These are phyloP conservation scores for Pollenia amentaria DNA, from an alignment of 2,888 invertebrate species.

Conservation along the genomic window DNA sequence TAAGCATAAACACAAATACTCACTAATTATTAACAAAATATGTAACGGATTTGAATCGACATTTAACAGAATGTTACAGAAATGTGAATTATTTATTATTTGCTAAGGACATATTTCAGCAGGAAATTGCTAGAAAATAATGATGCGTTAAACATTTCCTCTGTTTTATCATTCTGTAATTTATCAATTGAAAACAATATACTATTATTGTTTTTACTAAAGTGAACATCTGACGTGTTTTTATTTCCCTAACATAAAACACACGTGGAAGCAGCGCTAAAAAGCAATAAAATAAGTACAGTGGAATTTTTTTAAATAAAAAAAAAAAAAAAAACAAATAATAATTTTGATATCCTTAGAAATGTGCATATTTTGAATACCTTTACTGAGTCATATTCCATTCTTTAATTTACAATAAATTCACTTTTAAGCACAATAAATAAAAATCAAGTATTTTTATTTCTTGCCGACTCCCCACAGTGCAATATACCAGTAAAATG, in stretches of 20 bases:
- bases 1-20: too few relatives aligned
- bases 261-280: neutral
- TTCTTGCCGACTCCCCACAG: conserved; percentile 44
- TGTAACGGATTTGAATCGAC: conserved; percentile 4
- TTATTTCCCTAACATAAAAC: neutral
- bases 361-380: too few relatives aligned
- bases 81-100: conserved; percentile 7
- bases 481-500: conserved; percentile 25
- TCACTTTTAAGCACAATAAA: neutral
- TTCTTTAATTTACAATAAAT: neutral
- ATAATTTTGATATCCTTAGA: too few relatives aligned
- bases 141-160: conserved; percentile 53
- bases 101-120: neutral
- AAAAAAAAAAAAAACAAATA: too few relatives aligned
- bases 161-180: conserved; percentile 23
- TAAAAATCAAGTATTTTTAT: conserved; percentile 2
- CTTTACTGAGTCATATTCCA: too few relatives aligned
- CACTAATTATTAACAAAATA: neutral
- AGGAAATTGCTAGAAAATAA: conserved; percentile 39
- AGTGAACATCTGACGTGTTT: neutral
- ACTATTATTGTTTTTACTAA: conserved; percentile 9
- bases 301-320: neutral
- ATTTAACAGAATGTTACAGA: neutral
- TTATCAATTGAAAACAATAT: neutral
- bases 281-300: neutral